Conservation (phyloP, 2,113 vertebrate genomes). For the Ursus arctos region DNA sequence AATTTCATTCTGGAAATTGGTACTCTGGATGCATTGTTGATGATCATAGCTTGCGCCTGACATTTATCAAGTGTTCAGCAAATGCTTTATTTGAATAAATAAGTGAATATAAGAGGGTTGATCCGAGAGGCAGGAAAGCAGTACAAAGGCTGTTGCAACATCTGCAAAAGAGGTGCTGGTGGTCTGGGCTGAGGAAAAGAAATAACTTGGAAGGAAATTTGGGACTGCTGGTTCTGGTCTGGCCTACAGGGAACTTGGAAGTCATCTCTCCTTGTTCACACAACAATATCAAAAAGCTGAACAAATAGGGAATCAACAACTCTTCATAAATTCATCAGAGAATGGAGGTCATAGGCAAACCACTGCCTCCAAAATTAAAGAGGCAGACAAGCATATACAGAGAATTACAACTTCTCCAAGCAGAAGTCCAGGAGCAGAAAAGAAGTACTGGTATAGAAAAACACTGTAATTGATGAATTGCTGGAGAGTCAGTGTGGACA, state of each 20-base stretch:
- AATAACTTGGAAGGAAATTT: not conserved
- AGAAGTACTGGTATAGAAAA: not conserved
- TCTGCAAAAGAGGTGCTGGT: not conserved
- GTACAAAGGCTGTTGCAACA: not conserved
- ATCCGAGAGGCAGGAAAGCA: not conserved
- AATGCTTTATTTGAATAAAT: not conserved
- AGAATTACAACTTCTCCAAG: not conserved
- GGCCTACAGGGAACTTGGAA: no score
- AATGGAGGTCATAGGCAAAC: not conserved
- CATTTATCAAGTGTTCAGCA: not conserved
- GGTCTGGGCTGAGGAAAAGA: not conserved
- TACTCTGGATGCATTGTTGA: not conserved
- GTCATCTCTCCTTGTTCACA: not conserved
- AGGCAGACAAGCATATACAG: not conserved
- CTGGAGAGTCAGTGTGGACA: not conserved
- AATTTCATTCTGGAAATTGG: not conserved
- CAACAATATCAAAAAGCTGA: not conserved
- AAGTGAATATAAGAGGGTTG: not conserved
- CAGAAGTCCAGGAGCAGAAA: not conserved
- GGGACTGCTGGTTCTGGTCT: not conserved
- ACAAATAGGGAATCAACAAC: not conserved
- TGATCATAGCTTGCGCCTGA: not conserved
- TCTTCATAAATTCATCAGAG: not conserved
- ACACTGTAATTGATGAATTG: not conserved
- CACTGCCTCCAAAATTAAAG: not conserved